Evolutionary conservation across 2,113 vertebrate genomes (phyloP).

Genomic region (Gobio gobio): DNA sequence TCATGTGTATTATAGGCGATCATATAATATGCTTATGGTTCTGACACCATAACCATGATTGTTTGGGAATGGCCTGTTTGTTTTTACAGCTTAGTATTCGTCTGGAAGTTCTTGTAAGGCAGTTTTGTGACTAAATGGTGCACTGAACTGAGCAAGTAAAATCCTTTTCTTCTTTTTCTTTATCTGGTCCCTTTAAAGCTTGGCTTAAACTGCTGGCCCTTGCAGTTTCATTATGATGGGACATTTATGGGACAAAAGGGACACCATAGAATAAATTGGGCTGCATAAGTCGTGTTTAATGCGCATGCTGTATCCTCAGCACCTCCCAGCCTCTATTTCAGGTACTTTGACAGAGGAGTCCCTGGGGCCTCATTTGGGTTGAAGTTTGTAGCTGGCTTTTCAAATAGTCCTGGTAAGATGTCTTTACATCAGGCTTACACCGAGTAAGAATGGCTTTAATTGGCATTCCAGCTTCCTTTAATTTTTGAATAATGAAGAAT

Average conservation of each 20-base stretch:
- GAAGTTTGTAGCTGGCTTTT: slow-evolving; percentile 37
- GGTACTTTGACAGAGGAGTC: slow-evolving; percentile 26
- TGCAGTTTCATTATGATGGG: slow-evolving; percentile 22
- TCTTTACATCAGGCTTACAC: slow-evolving; percentile 1
- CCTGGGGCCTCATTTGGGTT: slow-evolving; percentile 7
- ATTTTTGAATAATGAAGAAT: neutral
- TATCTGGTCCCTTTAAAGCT: neutral
- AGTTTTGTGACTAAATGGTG: neutral
- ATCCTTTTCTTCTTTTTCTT: neutral
- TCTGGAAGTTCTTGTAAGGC: neutral
- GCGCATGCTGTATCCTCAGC: neutral
- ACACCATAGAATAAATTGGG: neutral
- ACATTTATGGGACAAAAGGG: slow-evolving; percentile 20
- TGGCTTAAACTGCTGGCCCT: neutral
- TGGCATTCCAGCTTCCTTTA: slow-evolving; percentile 15
- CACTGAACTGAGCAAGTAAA: neutral
- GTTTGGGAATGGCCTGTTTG: neutral
- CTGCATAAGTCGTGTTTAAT: neutral
- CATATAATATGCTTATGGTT: too few relatives aligned
- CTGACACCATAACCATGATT: neutral
- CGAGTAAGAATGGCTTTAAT: slow-evolving; percentile 20
- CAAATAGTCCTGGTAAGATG: neutral
- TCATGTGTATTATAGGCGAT: too few relatives aligned
- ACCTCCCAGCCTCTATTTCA: neutral
- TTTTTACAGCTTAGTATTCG: neutral